A percentile compares a stretch with the other conserved stretches of the same genome.
Conservation (phyloP, 2,797 vertebrate species). For the Echiichthys vipera region DNA sequence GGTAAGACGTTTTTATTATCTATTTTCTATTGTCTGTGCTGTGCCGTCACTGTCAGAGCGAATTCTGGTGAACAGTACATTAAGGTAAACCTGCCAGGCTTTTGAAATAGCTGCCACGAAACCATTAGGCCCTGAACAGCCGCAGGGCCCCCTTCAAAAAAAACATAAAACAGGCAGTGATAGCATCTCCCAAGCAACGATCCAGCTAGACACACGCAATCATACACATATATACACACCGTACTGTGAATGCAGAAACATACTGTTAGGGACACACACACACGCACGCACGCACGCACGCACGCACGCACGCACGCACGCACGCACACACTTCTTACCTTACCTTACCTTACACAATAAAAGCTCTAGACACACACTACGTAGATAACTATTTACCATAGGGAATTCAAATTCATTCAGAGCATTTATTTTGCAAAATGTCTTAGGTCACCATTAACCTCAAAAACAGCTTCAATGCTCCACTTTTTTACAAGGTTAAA, state of each 20-base stretch:
- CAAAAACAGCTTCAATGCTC: not conserved
- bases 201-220: constrained; percentile 9
- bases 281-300: no score
- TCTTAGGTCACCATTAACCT: not conserved
- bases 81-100: constrained; percentile 52
- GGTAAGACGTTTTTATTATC: constrained; percentile 33
- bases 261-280: not conserved
- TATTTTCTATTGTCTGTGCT: constrained; percentile 34
- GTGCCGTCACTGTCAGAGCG: constrained; percentile 41
- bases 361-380: no score
- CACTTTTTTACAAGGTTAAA: not conserved
- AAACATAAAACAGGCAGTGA: constrained; percentile 11
- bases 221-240: not conserved
- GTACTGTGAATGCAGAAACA: not conserved
- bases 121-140: constrained; percentile 53
- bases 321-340: no score
- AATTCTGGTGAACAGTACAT: constrained; percentile 51
- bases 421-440: no score
- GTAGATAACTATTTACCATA: no score
- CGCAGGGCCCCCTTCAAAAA: constrained; percentile 57
- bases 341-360: no score
- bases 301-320: no score
- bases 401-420: no score
- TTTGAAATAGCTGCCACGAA: constrained; percentile 67
- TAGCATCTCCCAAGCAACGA: constrained; percentile 35